Percentiles rank a stretch among this genome's conserved stretches.
phyloP scores from a whole-genome alignment of 1,140 invertebrate species.

The Agraylea sexmaculata region DNA sequence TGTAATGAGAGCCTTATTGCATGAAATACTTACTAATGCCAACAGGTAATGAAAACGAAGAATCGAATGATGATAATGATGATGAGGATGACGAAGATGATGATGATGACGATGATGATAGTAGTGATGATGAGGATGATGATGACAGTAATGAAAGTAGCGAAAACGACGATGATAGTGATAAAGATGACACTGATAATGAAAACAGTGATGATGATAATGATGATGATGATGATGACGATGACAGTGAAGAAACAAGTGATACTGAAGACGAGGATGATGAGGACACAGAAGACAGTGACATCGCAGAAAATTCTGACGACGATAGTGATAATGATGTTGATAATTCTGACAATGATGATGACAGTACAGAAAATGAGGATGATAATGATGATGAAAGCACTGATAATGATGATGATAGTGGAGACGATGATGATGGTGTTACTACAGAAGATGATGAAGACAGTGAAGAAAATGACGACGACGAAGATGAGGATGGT shows the following conservation, averaged over 20 bases:
- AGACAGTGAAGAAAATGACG: conserved; percentile 40
- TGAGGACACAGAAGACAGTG: conserved; percentile 36
- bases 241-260: conserved; percentile 38
- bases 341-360: conserved; percentile 35
- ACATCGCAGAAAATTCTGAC: conserved; percentile 29
- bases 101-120: conserved; percentile 31
- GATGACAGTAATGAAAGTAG: conserved; percentile 37
- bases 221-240: conserved; percentile 35
- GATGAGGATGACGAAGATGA: conserved; percentile 38
- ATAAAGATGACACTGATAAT: conserved; percentile 36
- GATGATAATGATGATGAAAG: conserved; percentile 34
- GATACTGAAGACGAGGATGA: conserved; percentile 39
- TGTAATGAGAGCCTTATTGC: conserved; percentile 25
- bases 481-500: conserved; percentile 39
- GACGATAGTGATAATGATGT: conserved; percentile 32
- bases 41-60: conserved; percentile 43
- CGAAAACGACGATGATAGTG: conserved; percentile 37
- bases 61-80: conserved; percentile 38
- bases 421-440: conserved; percentile 34
- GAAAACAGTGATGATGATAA: conserved; percentile 34
- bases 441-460: conserved; percentile 40
- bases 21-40: conserved; percentile 46
- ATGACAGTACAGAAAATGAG: conserved; percentile 35
- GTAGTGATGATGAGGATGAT: conserved; percentile 31
- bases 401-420: conserved; percentile 31